Base-by-base conservation (phyloP, 2,797 vertebrate species). In the Aldrovandia affinis region DNA sequence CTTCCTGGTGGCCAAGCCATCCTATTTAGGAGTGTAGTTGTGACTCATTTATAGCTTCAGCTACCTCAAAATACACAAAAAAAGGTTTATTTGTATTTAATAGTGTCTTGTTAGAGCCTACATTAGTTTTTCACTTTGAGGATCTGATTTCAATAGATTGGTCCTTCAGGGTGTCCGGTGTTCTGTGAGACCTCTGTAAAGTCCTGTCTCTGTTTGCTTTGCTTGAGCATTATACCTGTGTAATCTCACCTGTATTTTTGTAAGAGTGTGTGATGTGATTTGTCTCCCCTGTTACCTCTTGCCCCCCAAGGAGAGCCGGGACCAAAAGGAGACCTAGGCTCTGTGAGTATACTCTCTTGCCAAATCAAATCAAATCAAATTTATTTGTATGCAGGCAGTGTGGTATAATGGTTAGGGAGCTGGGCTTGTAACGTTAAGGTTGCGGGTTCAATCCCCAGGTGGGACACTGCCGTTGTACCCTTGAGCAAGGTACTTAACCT, bases 301-400 rank as follows among this genome's bases (percentile, higher is more conserved):
- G 39, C 9, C 25, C 7, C 18, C 59, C 88, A 96, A 96, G 96
- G 96, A 65, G 95, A 95, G 54, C 87, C 86, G 18, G 96, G 95
- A 57, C 89, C 82, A n/a, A 95, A 91, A 86, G 96, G 95, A 39
- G 94, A 94, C 3, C 65, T 88, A 33, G 93, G 95, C 85, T 36
- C 1, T 84, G 96, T 96, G 86, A 95, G 95, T 93, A 80, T 68
- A 54, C 39, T 65, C 0, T 54, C 61, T 47, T 47, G 20, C 12
- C 4, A 12, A 52, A 52, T 52, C 4, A 52, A 52, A 52, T 4
- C 50, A 52, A 12, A 4, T 52, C 50, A n/a, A n/a, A n/a, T n/a
- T n/a, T n/a, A n/a, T n/a, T n/a, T n/a, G n/a, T n/a, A n/a, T n/a
- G n/a, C n/a, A n/a, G n/a, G n/a, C n/a, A n/a, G n/a, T n/a, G n/a